Evolutionary conservation across 2,888 invertebrate species (phyloP).

Genomic region (Coronaproctus castanopsis): DNA sequence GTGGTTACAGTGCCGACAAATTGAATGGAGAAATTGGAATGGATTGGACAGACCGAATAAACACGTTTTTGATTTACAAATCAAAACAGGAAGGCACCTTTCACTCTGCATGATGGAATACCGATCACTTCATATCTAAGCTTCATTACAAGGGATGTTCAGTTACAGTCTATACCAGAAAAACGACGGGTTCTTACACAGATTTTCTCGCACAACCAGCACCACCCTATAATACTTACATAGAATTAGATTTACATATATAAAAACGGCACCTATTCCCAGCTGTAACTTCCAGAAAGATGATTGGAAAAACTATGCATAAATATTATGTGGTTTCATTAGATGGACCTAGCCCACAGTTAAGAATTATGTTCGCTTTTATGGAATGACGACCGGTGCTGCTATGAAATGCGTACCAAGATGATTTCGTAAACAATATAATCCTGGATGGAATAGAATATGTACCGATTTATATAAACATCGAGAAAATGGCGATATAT

Average conservation of each 20-base stretch:
- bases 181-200: too few species aligned
- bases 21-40: neutral
- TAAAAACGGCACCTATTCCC: neutral
- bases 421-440: neutral
- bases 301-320: neutral
- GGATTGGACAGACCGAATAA: neutral
- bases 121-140: too few species aligned
- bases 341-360: neutral
- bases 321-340: neutral
- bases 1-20: neutral
- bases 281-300: neutral
- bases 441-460: neutral
- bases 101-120: neutral
- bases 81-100: neutral
- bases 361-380: neutral
- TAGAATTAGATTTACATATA: neutral
- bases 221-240: neutral
- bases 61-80: neutral
- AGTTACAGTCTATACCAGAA: neutral
- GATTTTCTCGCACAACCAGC: neutral
- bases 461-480: neutral
- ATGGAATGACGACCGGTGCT: neutral
- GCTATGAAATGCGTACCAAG: neutral
- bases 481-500: neutral
- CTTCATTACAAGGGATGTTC: too few species aligned